Base-by-base conservation (phyloP, 2,113 vertebrate species). In the Mesitornis unicolor region DNA sequence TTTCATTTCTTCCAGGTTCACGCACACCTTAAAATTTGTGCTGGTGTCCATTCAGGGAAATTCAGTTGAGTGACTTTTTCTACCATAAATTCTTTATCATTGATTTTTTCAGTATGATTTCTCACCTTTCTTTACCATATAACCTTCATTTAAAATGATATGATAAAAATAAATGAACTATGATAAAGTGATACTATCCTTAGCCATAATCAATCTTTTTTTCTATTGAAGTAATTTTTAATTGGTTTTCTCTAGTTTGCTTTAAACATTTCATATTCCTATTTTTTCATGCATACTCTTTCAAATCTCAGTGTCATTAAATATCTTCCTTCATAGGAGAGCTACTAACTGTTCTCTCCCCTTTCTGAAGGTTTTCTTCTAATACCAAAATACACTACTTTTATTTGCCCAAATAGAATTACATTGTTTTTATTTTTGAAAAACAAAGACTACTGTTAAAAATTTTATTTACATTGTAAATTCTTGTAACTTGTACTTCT, bases 281-380 rank as follows among this genome's bases (percentile, higher is more conserved):
- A 24, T 35, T 65, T 91, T 73, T 69, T 67, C 24, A 33, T 33
- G 13, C 2, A 24, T 56, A 48, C 42, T 60, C 17, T 73, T 17
- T 57, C 0, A 0, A 57, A 77, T 87, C 40, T 73, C 28, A 38
- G 2, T 57, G 11, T 38, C 5, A 38, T 15, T 67, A 77, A 71
- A 74, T 22, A 40, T 9, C 10, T 60, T 42, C 35, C 5, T 59
- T 67, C 25, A 68, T 3, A 59, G 45, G 16, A 63, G 6, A 51
- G 24, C 18, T 26, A 33, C 16, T 63, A 61, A 84, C 7, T 0
- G 1, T 25, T 79, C 10, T 12, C 7, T 70, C 35, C 42, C 25
- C 4, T 2, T 68, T 54, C 29, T 47, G 12, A 74, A 64, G 3
- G 2, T 57, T 86, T 51, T 1, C 14, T 69, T 88, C 31, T 77